A percentile compares a stretch with the other conserved stretches of the same genome.
phyloP scores from a whole-genome alignment of 2,797 vertebrate species.

The Cetoscarus ocellatus region DNA sequence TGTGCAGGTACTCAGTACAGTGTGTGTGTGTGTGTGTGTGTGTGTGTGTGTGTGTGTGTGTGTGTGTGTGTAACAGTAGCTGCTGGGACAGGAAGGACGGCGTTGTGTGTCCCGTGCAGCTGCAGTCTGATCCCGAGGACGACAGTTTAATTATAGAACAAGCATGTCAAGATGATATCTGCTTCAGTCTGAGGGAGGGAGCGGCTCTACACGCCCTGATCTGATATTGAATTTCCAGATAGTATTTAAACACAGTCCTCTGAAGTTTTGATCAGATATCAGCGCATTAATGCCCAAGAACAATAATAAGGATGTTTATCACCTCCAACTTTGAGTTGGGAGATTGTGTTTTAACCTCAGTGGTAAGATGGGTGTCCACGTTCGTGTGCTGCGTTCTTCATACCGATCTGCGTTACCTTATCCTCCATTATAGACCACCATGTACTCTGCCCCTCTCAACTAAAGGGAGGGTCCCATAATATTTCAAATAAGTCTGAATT shows the following conservation, averaged over 20 bases:
- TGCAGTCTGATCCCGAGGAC: constrained; percentile 40
- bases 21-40: constrained; percentile 20
- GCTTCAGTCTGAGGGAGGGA: constrained; percentile 4
- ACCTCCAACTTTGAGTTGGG: too few species aligned
- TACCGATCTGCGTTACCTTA: too few species aligned
- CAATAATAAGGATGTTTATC: constrained; percentile 7
- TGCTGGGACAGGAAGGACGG: constrained; percentile 16
- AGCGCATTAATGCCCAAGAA: not conserved
- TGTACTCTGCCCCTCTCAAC: too few species aligned
- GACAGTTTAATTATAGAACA: constrained; percentile 59
- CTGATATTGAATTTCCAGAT: not conserved
- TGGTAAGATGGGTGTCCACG: too few species aligned
- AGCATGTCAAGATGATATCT: constrained; percentile 38
- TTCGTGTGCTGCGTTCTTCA: too few species aligned
- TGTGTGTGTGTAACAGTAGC: constrained; percentile 37
- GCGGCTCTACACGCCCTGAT: not conserved
- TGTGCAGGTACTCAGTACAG: not conserved
- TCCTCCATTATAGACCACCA: too few species aligned
- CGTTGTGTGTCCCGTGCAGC: constrained; percentile 20
- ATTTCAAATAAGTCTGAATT: too few species aligned
- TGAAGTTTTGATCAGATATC: not conserved
- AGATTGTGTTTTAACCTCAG: not conserved
- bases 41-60: too few species aligned
- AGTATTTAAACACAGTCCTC: not conserved
- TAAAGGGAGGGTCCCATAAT: too few species aligned